Evolutionary conservation across 2,888 invertebrate genomes (phyloP).

Genomic region (Trypoxylon attenuatum): DNA sequence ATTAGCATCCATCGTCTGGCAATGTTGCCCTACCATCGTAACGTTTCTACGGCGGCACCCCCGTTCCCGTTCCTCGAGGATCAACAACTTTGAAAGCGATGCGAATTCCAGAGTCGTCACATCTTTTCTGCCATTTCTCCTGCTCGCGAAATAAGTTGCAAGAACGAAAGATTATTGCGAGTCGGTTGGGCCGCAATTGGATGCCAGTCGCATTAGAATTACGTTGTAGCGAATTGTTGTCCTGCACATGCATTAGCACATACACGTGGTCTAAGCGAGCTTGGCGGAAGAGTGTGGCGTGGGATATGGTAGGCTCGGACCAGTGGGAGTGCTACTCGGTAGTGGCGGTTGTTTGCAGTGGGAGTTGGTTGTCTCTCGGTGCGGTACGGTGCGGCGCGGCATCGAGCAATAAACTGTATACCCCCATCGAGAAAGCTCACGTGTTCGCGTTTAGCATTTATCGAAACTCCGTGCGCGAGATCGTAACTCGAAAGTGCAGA

Average conservation of each 20-base stretch:
- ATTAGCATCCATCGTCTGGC: constrained; percentile 10
- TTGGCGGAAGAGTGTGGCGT: constrained; percentile 19
- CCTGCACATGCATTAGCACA: too few species aligned
- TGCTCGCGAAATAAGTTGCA: constrained; percentile 34
- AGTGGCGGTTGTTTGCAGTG: constrained; percentile 46
- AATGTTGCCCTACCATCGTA: not conserved
- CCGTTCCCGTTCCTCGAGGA: constrained; percentile 9
- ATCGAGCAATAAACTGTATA: constrained; percentile 69
- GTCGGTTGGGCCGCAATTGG: not conserved
- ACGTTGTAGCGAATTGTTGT: too few species aligned
- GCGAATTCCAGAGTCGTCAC: too few species aligned
- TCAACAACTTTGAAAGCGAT: too few species aligned
- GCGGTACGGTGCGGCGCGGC: constrained; percentile 29
- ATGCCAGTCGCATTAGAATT: not conserved
- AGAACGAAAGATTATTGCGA: not conserved
- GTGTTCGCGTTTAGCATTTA: constrained; percentile 74
- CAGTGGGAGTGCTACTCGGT: constrained; percentile 15
- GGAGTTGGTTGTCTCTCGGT: constrained; percentile 45
- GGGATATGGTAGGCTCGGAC: constrained; percentile 16
- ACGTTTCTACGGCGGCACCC: constrained; percentile 1
- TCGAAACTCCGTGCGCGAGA: constrained; percentile 71
- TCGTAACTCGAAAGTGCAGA: constrained; percentile 72
- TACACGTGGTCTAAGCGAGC: constrained; percentile 8
- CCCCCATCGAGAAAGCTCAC: constrained; percentile 72
- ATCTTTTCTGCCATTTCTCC: constrained; percentile 30